Conservation (phyloP, 2,797 vertebrate species). For the Scleropages formosus region DNA sequence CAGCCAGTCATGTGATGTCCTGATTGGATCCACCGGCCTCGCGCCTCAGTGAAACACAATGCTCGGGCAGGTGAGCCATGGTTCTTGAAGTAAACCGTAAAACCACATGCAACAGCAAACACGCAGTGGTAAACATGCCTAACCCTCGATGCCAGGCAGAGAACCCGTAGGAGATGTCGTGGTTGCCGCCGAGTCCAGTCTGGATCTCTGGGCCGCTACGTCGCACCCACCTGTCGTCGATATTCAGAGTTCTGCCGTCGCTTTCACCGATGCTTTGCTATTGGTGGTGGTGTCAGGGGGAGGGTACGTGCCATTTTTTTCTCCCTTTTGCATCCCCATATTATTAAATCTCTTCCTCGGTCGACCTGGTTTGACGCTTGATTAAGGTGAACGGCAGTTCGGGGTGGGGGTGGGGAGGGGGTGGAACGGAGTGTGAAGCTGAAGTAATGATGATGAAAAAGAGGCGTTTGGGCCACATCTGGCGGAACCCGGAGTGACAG, state of each 20-base stretch:
- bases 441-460: slow-evolving; percentile 63
- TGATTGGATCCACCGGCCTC: slow-evolving; percentile 32
- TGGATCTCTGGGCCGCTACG: not conserved
- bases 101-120: not conserved
- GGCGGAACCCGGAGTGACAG: slow-evolving; percentile 66
- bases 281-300: not conserved
- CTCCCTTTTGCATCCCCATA: slow-evolving; percentile 26
- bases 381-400: slow-evolving; percentile 21
- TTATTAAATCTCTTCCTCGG: slow-evolving; percentile 47
- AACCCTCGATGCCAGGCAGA: not conserved
- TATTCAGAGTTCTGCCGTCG: not conserved
- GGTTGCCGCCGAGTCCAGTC: not conserved
- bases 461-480: slow-evolving; percentile 67
- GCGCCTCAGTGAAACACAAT: not conserved
- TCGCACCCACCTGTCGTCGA: too few species aligned
- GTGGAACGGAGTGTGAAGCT: slow-evolving; percentile 54
- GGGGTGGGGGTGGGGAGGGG: not conserved
- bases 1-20: slow-evolving; percentile 33
- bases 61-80: not conserved
- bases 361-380: slow-evolving; percentile 46
- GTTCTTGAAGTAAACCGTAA: not conserved
- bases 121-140: not conserved
- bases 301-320: not conserved
- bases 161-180: too few species aligned
- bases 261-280: slow-evolving; percentile 26